Evolutionary conservation across 2,797 vertebrate species (phyloP).

Genomic region (Choloepus didactylus): DNA sequence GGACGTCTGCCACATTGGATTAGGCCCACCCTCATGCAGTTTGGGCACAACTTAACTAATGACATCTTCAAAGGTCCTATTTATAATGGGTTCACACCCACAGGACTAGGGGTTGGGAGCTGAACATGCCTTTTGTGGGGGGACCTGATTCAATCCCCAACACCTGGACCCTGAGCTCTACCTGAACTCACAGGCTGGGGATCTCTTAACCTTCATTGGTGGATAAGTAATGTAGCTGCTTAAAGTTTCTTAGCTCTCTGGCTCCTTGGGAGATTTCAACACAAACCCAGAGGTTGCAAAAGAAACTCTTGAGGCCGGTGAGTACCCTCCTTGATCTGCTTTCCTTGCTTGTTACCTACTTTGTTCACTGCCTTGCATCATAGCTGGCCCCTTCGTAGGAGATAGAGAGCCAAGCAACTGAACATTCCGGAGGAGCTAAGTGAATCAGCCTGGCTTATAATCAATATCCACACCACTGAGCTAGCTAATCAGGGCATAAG

Average conservation of each 20-base stretch:
- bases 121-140: too few species aligned
- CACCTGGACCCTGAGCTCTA: neutral
- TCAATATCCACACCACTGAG: too few species aligned
- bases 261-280: neutral
- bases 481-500: neutral
- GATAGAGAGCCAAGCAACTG: neutral
- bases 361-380: neutral
- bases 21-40: too few species aligned
- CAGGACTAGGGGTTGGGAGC: too few species aligned
- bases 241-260: neutral
- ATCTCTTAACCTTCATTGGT: neutral
- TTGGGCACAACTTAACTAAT: too few species aligned
- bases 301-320: neutral
- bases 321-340: neutral
- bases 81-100: too few species aligned
- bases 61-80: too few species aligned
- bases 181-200: neutral
- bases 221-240: neutral
- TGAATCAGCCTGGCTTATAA: neutral
- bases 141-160: too few species aligned
- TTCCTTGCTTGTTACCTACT: neutral
- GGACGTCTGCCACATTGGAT: too few species aligned
- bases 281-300: neutral
- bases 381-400: neutral
- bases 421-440: neutral